Conservation (phyloP, 2,888 invertebrate genomes). For the Drosophila diplacantha region DNA sequence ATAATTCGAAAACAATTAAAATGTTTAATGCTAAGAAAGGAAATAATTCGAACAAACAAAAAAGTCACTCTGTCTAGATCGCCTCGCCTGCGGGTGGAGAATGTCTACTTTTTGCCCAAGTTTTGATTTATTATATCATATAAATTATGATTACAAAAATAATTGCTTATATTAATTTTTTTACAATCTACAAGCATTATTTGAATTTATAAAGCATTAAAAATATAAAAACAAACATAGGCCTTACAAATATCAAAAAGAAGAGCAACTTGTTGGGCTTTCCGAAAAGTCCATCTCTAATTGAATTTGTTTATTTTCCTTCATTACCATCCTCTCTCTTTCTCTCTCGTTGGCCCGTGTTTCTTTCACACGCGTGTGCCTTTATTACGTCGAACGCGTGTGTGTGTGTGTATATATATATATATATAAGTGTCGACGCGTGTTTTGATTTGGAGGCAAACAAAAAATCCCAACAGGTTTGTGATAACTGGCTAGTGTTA, state of each 20-base stretch:
- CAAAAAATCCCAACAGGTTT: constrained; percentile 17
- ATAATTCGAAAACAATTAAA: too few species aligned
- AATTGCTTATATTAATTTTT: too few species aligned
- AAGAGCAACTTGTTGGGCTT: neutral
- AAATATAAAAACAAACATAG: neutral
- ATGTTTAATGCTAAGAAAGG: too few species aligned
- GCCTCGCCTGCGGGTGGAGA: too few species aligned
- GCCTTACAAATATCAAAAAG: neutral
- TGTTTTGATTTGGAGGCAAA: constrained; percentile 15
- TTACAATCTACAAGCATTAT: too few species aligned
- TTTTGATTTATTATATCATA: too few species aligned
- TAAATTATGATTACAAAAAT: too few species aligned
- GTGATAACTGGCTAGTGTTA: constrained; percentile 21
- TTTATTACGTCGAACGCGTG: constrained; percentile 15
- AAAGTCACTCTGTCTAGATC: too few species aligned
- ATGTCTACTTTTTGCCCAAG: too few species aligned
- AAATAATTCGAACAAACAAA: too few species aligned
- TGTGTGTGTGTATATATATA: neutral
- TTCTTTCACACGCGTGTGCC: constrained; percentile 4
- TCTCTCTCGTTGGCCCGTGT: neutral
- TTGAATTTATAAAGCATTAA: too few species aligned
- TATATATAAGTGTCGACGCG: constrained; percentile 3
- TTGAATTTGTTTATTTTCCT: constrained; percentile 8
- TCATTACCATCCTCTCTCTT: neutral
- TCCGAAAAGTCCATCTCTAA: constrained; percentile 5